phyloP scores from a whole-genome alignment of 2,113 vertebrate genomes.

The Melierax canorus region DNA sequence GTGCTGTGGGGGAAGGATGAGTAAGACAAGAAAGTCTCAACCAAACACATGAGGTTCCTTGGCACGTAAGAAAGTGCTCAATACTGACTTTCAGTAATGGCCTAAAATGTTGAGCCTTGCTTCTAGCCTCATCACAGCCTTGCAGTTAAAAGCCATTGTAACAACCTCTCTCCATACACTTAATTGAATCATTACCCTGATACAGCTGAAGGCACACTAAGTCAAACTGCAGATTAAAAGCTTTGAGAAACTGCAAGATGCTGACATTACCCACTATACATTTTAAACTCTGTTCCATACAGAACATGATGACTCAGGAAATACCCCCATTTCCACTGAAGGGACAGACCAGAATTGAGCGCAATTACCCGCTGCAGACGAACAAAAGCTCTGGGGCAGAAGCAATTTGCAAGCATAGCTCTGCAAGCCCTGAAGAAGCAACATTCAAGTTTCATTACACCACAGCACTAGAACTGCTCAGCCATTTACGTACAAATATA shows the following conservation, averaged over 20 bases:
- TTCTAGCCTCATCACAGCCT: not conserved
- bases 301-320: not conserved
- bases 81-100: not conserved
- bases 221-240: not conserved
- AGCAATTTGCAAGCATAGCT: not conserved
- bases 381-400: not conserved
- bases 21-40: not conserved
- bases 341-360: not conserved
- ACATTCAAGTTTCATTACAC: not conserved
- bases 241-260: not conserved
- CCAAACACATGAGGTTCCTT: not conserved
- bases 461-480: not conserved
- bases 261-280: not conserved
- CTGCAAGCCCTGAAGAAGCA: not conserved
- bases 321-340: not conserved
- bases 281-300: not conserved
- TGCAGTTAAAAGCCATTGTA: not conserved
- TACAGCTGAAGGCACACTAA: not conserved
- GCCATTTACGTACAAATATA: not conserved
- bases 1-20: rapidly evolving
- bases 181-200: not conserved
- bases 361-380: not conserved
- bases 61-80: not conserved
- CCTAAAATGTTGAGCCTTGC: not conserved
- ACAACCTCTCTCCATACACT: not conserved